phyloP scores from a whole-genome alignment of 2,797 vertebrate genomes.

The Hypotaenidia okinawae region DNA sequence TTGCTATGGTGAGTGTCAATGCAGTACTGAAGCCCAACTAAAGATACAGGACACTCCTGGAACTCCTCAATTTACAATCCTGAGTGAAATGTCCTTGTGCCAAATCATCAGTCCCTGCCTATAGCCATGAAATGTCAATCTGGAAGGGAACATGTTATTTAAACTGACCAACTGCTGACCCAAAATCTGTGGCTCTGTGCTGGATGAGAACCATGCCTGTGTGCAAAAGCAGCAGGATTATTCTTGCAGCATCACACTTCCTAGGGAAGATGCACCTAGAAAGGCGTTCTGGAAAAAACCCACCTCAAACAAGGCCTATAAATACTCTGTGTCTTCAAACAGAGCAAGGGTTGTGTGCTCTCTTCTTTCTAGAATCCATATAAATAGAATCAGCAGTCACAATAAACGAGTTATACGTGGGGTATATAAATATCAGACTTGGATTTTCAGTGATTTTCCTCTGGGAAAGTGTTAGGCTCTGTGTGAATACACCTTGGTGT shows the following conservation, averaged over 20 bases:
- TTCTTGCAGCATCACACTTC: neutral
- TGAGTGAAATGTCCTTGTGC: neutral
- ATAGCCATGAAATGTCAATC: neutral
- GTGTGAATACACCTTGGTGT: neutral
- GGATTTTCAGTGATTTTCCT: neutral
- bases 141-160: neutral
- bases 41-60: neutral
- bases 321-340: neutral
- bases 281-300: neutral
- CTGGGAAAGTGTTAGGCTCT: neutral
- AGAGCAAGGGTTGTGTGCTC: neutral
- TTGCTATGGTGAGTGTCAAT: neutral
- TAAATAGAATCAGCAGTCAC: neutral
- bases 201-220: accelerated
- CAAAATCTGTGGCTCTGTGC: neutral
- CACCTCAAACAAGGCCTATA: neutral
- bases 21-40: neutral
- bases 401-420: neutral
- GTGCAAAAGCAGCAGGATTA: neutral
- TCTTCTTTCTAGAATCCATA: neutral
- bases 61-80: neutral
- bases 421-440: neutral
- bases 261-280: neutral
- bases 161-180: neutral
- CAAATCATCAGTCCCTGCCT: neutral